These are phyloP conservation scores for Peromyscus polionotus DNA, from an alignment of 2,113 vertebrate genomes.

Conservation along the genomic window DNA sequence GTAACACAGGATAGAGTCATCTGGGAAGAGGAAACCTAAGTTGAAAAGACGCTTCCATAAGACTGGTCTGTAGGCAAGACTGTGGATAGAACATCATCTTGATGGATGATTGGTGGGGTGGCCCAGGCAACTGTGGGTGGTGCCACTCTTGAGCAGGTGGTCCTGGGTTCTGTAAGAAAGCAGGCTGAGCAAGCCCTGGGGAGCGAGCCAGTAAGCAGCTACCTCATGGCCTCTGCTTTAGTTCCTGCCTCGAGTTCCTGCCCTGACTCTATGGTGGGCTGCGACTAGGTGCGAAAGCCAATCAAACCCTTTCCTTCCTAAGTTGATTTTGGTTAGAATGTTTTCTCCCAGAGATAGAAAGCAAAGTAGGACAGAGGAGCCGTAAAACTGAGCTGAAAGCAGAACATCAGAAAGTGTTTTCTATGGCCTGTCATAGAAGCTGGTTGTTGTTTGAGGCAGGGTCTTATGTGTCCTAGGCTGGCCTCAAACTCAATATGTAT, in stretches of 20 bases:
- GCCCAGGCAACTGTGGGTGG: neutral
- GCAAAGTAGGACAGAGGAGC: neutral
- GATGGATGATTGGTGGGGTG: neutral
- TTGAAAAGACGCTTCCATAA: neutral
- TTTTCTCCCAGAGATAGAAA: neutral
- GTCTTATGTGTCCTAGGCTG: neutral
- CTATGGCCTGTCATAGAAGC: neutral
- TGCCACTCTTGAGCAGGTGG: neutral
- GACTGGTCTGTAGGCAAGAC: neutral
- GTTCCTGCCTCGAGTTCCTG: neutral
- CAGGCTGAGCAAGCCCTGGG: neutral
- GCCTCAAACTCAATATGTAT: neutral
- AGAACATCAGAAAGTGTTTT: conserved; percentile 3
- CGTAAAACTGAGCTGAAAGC: neutral
- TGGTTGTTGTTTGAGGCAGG: neutral
- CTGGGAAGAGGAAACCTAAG: neutral
- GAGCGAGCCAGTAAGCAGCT: neutral
- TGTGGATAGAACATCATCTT: neutral
- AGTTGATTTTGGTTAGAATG: neutral
- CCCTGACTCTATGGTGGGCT: neutral
- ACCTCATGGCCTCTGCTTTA: neutral
- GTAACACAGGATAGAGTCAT: neutral
- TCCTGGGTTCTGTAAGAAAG: neutral
- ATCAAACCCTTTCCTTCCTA: neutral
- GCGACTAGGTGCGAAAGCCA: neutral